A percentile compares a stretch with the other conserved stretches of the same genome.
Evolutionary conservation across 2,113 vertebrate genomes (phyloP).

Genomic region (Notothenia rossii): DNA sequence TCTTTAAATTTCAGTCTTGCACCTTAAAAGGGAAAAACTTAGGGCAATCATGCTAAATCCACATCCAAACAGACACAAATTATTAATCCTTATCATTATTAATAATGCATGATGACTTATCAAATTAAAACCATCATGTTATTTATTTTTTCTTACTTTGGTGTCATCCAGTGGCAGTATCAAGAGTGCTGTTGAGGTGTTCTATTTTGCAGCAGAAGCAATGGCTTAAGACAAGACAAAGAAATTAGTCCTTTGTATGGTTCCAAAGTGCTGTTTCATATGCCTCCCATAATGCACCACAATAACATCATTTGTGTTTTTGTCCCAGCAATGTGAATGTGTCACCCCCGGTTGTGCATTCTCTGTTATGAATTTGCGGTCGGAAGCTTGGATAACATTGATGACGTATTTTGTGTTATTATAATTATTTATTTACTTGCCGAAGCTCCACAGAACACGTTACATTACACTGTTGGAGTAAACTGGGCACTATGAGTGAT

Average conservation of each 20-base stretch:
- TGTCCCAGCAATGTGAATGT: neutral
- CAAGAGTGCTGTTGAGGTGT: neutral
- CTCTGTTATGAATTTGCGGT: neutral
- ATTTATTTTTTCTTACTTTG: neutral
- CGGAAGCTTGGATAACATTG: neutral
- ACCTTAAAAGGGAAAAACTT: too few species aligned
- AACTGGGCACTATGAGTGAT: neutral
- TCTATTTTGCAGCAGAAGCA: neutral
- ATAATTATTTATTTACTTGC: neutral
- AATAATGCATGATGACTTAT: neutral
- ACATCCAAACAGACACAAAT: neutral
- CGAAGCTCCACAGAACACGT: neutral
- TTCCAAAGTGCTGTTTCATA: neutral
- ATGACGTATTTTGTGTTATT: neutral
- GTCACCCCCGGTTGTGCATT: neutral
- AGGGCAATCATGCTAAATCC: neutral
- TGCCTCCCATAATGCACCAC: neutral
- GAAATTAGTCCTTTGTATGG: neutral
- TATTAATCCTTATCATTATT: neutral
- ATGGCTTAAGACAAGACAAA: neutral
- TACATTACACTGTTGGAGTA: neutral
- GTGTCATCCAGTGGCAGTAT: neutral
- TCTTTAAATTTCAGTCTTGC: too few species aligned
- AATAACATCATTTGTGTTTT: neutral
- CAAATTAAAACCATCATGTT: neutral